Base-by-base conservation (phyloP, 2,888 invertebrate genomes). In the Latheticus oryzae region DNA sequence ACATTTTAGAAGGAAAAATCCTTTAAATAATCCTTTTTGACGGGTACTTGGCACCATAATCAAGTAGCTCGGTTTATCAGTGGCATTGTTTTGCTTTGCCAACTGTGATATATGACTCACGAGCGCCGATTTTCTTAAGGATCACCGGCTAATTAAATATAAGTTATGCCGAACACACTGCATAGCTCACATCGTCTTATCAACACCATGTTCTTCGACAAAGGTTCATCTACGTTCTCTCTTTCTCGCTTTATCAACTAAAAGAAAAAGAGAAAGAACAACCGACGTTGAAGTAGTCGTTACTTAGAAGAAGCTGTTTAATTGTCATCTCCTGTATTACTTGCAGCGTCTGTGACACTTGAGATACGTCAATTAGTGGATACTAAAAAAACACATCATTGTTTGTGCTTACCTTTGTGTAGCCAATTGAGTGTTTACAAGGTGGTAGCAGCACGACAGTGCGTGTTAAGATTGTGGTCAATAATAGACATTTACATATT, bases 91-190 rank as follows among this genome's bases (percentile, higher is more conserved):
- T 37, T 54, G 43, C 51, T 48, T 50, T 62, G 63, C 64, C 64
- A 66, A 67, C 60, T 60, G 68, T 72, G 68, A 73, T 72, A 66
- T 69, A 73, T 68, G 66, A 61, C 61, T 66, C 71, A 72, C 71
- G 73, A 73, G 65, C 66, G 62, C 61, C 64, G 64, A 67, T 68
- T 67, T 63, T 65, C 67, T 73, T 72, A 71, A 72, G 70, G 73
- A 74, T 73, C 73, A 74, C 69, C 68, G 67, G 69, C 71, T 75
- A 75, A 75, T 76, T 76, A 76, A 75, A 71, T 74, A 74, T 73
- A 75, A 76, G 73, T 73, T 75, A 74, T 72, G 68, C 68, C 64
- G 68, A 69, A 66, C 67, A 67, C 66, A 65, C 64, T 63, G 73
- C 70, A 74, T 75, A 74, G 72, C 70, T 73, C 67, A 67, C 66